A percentile compares a stretch with the other conserved stretches of the same genome.
These are phyloP conservation scores for Spinibarbus caldwelli DNA, from an alignment of 2,797 vertebrate species.

Conservation along the genomic window DNA sequence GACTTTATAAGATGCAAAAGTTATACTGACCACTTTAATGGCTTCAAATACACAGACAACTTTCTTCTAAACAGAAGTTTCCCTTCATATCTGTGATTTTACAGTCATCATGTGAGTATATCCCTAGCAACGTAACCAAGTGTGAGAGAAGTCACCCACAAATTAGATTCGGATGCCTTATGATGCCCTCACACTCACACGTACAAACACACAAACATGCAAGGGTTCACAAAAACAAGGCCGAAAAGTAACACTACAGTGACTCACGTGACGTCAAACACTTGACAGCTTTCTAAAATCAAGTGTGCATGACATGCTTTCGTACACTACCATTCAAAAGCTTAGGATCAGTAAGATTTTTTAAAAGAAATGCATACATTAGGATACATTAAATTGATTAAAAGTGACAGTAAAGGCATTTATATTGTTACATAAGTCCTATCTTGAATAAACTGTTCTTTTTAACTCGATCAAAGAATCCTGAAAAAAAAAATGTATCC, in stretches of 20 bases:
- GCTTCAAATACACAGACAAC: neutral
- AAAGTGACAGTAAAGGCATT: neutral
- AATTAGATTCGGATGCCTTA: neutral
- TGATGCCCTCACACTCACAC: constrained; percentile 18
- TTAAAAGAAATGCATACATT: neutral
- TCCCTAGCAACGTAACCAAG: neutral
- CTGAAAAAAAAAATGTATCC: neutral
- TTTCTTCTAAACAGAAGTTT: neutral
- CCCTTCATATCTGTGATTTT: neutral
- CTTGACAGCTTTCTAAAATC: neutral
- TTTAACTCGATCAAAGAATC: neutral
- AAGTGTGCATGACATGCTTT: neutral
- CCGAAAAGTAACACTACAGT: neutral
- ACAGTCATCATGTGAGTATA: neutral
- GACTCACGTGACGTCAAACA: constrained; percentile 9
- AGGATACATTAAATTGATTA: neutral
- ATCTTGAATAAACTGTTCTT: neutral
- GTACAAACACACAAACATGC: constrained; percentile 14
- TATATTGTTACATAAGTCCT: neutral
- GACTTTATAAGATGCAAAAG: neutral
- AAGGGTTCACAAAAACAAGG: constrained; percentile 10
- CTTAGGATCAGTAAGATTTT: neutral
- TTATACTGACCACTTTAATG: neutral
- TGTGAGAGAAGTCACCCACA: constrained; percentile 1
- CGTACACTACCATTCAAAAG: neutral